Evolutionary conservation across 2,888 invertebrate genomes (phyloP), one percentile per base, ranked within the genome.

Genomic region (Standfussiana lucernea): DNA sequence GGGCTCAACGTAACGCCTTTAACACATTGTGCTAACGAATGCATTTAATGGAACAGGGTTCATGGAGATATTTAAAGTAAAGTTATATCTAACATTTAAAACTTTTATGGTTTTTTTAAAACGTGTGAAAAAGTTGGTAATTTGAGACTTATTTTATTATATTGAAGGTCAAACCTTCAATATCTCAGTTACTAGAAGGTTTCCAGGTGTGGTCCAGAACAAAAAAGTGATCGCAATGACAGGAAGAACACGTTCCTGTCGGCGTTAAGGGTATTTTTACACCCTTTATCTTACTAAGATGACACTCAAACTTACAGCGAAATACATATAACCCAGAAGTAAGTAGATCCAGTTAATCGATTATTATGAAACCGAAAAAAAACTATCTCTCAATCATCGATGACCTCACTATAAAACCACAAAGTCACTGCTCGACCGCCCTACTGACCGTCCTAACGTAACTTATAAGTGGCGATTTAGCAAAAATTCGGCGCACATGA

Each of bases 401-500:
- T 61, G 75, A 53, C 13, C 42, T 68, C 56, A 59, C 32, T 32
- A 15, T 6, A 1, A 75, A 50, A 81, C 50, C 79, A 68, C 59
- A 21, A 76, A 76, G 18, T 37, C 62, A 64, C 24, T 64, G 56
- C 21, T 67, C 61, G 56, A 28, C n/a, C 50, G 72, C 37, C 65
- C 56, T 50, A 74, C 70, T 84, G 67, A 71, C 84, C 82, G 15
- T 53, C 32, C 56, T 24, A 65, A 65, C 64, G 32, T 62, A 75
- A 42, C 37, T 18, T 45, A 32, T 37, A 47, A 28, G 18, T 65
- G 21, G n/a, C 35, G 45, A 65, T 68, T 74, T 53, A 53, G 65
- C 68, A 66, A 72, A 64, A 72, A 67, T 24, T 74, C 59, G 37
- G 18, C 35, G 59, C 75, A 72, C 18, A 66, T 24, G 32, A 70